These are phyloP conservation scores for Xerus inauris DNA, from an alignment of 2,113 vertebrate genomes.

Conservation along the genomic window DNA sequence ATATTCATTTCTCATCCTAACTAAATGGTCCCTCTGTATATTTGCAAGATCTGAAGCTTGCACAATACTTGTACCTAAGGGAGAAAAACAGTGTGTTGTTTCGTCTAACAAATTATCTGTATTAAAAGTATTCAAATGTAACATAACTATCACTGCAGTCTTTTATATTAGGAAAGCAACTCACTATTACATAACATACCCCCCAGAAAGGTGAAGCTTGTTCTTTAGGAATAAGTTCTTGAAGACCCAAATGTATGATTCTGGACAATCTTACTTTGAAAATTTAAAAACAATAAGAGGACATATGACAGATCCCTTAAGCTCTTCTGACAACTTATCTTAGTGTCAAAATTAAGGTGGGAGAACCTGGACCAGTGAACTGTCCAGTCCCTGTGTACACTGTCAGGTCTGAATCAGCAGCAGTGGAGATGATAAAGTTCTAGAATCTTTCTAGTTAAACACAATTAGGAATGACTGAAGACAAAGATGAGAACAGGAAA, in stretches of 20 bases:
- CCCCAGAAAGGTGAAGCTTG: neutral
- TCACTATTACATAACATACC: neutral
- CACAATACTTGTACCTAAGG: neutral
- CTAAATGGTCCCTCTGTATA: neutral
- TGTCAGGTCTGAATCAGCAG: neutral
- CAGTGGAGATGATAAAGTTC: neutral
- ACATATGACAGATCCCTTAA: neutral
- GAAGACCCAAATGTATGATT: neutral
- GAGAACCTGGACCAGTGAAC: neutral
- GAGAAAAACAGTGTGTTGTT: neutral
- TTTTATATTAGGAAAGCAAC: neutral
- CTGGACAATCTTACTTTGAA: neutral
- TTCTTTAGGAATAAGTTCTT: neutral
- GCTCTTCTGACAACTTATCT: neutral
- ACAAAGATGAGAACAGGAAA: conserved; percentile 21
- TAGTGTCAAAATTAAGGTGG: neutral
- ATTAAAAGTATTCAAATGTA: neutral
- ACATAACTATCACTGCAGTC: neutral
- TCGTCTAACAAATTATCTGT: neutral
- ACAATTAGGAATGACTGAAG: neutral
- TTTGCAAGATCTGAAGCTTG: neutral
- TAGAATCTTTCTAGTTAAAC: neutral
- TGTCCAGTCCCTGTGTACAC: rapidly evolving
- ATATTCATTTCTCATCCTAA: neutral
- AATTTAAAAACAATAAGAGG: neutral